phyloP scores from a whole-genome alignment of 2,888 invertebrate species.

The Macrophya annulata region DNA sequence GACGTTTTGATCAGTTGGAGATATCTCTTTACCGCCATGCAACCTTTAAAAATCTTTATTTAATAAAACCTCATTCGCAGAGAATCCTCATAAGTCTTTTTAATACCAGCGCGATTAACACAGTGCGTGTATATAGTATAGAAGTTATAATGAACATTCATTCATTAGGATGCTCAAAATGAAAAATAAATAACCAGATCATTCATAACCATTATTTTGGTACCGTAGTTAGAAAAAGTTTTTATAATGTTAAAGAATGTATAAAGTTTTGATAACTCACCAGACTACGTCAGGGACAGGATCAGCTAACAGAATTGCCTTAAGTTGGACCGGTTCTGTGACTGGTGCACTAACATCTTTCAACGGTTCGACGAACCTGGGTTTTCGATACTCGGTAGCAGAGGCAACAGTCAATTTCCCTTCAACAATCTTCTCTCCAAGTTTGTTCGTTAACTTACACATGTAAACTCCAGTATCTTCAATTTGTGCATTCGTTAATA shows the following conservation, averaged over 20 bases:
- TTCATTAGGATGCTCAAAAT: background rate
- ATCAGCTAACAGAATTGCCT: constrained; percentile 92
- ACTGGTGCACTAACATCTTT: constrained; percentile 87
- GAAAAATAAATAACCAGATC: constrained; percentile 18
- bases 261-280: constrained; percentile 78
- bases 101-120: background rate
- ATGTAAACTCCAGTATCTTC: constrained; percentile 92
- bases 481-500: constrained; percentile 86
- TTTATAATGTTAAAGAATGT: constrained; percentile 9
- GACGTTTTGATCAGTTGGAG: constrained; percentile 84
- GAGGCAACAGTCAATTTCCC: constrained; percentile 89
- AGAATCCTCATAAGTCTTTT: constrained; percentile 33
- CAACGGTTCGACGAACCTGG: constrained; percentile 87
- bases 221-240: constrained; percentile 22
- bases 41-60: constrained; percentile 79
- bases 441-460: constrained; percentile 90
- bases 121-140: background rate
- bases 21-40: constrained; percentile 87
- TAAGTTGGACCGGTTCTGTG: constrained; percentile 85
- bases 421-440: constrained; percentile 89
- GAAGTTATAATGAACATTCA: background rate
- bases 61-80: constrained; percentile 1
- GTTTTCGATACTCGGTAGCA: constrained; percentile 89
- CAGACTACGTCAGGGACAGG: constrained; percentile 94
- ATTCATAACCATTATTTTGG: background rate